Base-by-base conservation (phyloP, 2,113 vertebrate species). In the Balaeniceps rex region DNA sequence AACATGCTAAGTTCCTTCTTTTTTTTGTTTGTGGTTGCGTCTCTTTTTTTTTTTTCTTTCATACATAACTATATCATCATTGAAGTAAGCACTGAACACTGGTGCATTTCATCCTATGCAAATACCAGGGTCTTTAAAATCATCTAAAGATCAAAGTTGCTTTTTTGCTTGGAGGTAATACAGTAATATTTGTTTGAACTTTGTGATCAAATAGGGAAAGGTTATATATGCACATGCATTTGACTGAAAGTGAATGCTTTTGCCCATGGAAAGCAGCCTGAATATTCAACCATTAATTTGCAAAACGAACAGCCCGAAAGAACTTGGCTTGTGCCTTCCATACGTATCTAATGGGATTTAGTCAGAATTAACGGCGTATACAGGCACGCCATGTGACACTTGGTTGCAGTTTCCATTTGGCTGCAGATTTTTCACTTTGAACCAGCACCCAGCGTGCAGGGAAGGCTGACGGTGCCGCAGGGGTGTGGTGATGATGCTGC, bases 241-340 rank as follows among this genome's bases (percentile, higher is more conserved):
- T 55, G n/a, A 51, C 42, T 68, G 47, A 86, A 94, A 83, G 21
- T 4, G 65, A 49, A 40, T 44, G 15, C 4, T 63, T 93, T 83
- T 77, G 68, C 49, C 87, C 25, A 11, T 68, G 31, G 66, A 87
- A 88, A 93, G 14, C 65, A n/a, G 29, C 68, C 58, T 70, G 63
- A 92, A 72, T 92, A 91, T 79, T 93, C 84, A 38, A 57, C 12
- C 46, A 58, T 38, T 71, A 66, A 74, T 96, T 63, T 85, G 47
- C 8, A 93, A 95, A 95, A 29, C 22, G 92, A 86, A 44, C 33
- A 94, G 63, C 38, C 33, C 58, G 58, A 70, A 75, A 42, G 58
- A 19, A 44, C 46, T 79, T 90, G 23, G 31, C 75, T 51, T 71
- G 19, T 5, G 6, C 25, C 38, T 95, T 74, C 71, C 13, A n/a